Evolutionary conservation across 1,140 invertebrate species (phyloP), one percentile per base, ranked within the genome.

Genomic region (Philopotamus ludificatus): DNA sequence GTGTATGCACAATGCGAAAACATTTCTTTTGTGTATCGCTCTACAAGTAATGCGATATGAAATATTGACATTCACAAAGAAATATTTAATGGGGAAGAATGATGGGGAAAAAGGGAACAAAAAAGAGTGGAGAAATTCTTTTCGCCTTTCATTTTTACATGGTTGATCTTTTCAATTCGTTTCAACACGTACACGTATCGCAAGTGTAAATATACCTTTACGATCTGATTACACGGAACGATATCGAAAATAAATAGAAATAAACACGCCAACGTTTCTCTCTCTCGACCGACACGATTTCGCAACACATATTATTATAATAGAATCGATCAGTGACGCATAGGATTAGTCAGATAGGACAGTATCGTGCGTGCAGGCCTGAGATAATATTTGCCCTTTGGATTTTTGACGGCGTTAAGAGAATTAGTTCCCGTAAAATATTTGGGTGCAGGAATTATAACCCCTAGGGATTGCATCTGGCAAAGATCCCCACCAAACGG

Each of bases 351-450:
- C 16, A 44, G 55, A 57, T 39, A 59, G n/a, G n/a, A n/a, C n/a
- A n/a, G n/a, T n/a, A n/a, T n/a, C 60, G 49, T 3, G 67, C 58
- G 63, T 69, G 67, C 67, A 42, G 26, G 22, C 22, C 50, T 47
- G 25, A 62, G 67, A 69, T 69, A 69, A 47, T 69, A 47, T 69
- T 69, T 69, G 54, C 59, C 67, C 28, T 69, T 57, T 39, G 63
- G 67, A 69, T 69, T 69, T 69, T 69, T 69, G 66, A 60, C 55
- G 28, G 66, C 53, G 59, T 65, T 69, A 69, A 69, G 63, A 61
- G 67, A 69, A 69, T 69, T 69, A 69, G 63, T 58, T 23, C 50
- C 44, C 57, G 55, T 62, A 63, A 69, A 65, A 69, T 69, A 69
- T 69, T 69, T 69, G 67, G 53, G 12, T 25, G 21, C 28, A 26